Conservation (phyloP, 2,797 vertebrate species). For the Oophaga sylvatica region DNA sequence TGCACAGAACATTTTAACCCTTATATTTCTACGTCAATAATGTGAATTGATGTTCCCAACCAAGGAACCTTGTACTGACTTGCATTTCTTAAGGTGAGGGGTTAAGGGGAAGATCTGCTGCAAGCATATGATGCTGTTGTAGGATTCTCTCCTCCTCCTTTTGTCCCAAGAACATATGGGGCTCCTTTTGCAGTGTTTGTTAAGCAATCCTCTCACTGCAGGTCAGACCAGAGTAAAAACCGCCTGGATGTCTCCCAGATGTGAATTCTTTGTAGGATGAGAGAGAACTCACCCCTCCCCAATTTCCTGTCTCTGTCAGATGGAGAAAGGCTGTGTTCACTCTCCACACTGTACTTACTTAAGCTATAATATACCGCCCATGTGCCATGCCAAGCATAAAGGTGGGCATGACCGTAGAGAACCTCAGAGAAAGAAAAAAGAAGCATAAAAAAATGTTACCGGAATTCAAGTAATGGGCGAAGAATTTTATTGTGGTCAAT, state of each 20-base stretch:
- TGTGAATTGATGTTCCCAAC: not conserved
- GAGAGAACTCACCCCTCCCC: conserved; percentile 60
- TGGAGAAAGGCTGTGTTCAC: conserved; percentile 58
- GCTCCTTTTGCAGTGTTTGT: conserved; percentile 60
- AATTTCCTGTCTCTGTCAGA: conserved; percentile 62
- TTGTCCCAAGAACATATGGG: conserved; percentile 60
- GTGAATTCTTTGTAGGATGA: conserved; percentile 62
- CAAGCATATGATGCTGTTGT: conserved; percentile 41
- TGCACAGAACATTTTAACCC: not conserved
- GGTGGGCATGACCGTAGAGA: conserved; percentile 24
- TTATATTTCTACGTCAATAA: not conserved
- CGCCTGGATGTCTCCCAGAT: conserved; percentile 62
- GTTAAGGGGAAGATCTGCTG: conserved; percentile 48
- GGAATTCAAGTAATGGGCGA: conserved; percentile 19
- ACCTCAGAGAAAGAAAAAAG: conserved; percentile 14
- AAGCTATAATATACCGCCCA: conserved; percentile 7
- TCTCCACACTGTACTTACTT: conserved; percentile 41
- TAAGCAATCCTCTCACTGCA: conserved; percentile 61
- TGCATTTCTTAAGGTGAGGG: conserved; percentile 17
- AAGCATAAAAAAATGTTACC: no score
- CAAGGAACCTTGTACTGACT: not conserved
- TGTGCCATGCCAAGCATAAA: conserved; percentile 35
- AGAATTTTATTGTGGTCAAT: conserved; percentile 29
- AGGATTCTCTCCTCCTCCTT: conserved; percentile 49
- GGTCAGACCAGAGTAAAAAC: conserved; percentile 62